Evolutionary conservation across 2,113 vertebrate species (phyloP).

Genomic region (Campylorhamphus procurvoides): DNA sequence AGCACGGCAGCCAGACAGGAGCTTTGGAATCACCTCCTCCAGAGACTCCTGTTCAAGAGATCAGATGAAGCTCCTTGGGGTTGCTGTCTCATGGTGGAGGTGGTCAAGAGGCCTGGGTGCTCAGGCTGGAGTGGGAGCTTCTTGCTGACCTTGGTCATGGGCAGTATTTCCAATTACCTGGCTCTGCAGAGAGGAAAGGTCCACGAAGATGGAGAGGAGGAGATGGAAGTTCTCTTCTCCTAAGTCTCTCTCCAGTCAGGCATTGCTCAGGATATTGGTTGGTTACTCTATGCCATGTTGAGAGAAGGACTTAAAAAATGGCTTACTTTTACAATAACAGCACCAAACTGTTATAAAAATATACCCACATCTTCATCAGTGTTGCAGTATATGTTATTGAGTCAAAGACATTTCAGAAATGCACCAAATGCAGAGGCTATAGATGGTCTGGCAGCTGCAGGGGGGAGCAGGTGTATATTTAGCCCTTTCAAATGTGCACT

Average conservation of each 20-base stretch:
- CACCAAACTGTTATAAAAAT: background rate
- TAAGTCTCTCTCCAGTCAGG: background rate
- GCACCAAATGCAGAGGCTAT: background rate
- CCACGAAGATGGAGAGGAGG: background rate
- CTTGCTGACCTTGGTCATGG: accelerated
- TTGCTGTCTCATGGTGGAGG: background rate
- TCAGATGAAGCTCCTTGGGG: background rate
- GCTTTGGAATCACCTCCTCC: background rate
- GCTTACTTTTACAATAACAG: background rate
- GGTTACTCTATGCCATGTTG: background rate
- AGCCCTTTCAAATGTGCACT: background rate
- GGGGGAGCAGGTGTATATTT: background rate
- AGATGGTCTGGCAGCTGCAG: background rate
- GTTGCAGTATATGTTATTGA: background rate
- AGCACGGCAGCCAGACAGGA: background rate
- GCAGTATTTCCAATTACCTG: background rate
- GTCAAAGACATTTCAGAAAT: background rate
- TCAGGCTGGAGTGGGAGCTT: background rate
- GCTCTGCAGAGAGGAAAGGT: background rate
- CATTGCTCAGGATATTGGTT: background rate
- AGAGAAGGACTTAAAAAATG: background rate
- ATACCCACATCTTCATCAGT: background rate
- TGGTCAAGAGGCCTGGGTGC: background rate
- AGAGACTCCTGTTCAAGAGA: accelerated
- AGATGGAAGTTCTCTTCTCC: background rate